A percentile compares a stretch with the other conserved stretches of the same genome.
phyloP scores from a whole-genome alignment of 2,888 invertebrate species.

The Zeuzera pyrina region DNA sequence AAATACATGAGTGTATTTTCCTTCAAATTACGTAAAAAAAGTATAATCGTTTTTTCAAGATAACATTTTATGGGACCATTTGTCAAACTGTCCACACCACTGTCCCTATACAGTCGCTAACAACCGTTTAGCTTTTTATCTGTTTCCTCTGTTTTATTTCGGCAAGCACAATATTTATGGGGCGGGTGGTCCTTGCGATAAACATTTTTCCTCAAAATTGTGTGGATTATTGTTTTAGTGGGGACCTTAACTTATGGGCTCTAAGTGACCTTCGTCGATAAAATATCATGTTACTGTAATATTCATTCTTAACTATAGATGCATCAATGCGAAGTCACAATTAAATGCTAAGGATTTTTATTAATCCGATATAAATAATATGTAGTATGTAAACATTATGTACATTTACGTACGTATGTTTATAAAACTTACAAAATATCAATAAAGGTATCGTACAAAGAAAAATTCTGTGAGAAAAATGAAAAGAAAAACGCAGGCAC shows the following conservation, averaged over 20 bases:
- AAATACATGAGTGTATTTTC: too few relatives aligned
- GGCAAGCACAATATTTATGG: conserved; percentile 57
- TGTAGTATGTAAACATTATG: too few relatives aligned
- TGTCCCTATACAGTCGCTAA: conserved; percentile 31
- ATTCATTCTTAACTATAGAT: neutral
- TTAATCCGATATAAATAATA: too few relatives aligned
- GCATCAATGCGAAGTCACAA: too few relatives aligned
- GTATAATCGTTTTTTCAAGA: too few relatives aligned
- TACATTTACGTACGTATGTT: too few relatives aligned
- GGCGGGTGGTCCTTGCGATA: conserved; percentile 62
- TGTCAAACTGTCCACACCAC: conserved; percentile 41
- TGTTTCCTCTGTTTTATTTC: conserved; percentile 61
- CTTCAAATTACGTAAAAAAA: too few relatives aligned
- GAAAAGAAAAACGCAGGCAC: conserved; percentile 51
- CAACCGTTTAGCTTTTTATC: conserved; percentile 56
- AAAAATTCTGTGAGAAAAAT: conserved; percentile 44
- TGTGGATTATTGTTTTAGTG: conserved; percentile 63
- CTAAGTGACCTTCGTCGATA: conserved; percentile 49
- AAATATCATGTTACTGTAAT: conserved; percentile 10
- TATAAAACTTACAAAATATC: too few relatives aligned
- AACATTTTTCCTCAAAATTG: conserved; percentile 62
- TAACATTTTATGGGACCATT: conserved; percentile 15
- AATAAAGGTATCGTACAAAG: conserved; percentile 26
- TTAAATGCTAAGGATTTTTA: too few relatives aligned
- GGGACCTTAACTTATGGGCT: conserved; percentile 53